phyloP scores from a whole-genome alignment of 2,888 invertebrate species.

The Allophyes oxyacanthae region DNA sequence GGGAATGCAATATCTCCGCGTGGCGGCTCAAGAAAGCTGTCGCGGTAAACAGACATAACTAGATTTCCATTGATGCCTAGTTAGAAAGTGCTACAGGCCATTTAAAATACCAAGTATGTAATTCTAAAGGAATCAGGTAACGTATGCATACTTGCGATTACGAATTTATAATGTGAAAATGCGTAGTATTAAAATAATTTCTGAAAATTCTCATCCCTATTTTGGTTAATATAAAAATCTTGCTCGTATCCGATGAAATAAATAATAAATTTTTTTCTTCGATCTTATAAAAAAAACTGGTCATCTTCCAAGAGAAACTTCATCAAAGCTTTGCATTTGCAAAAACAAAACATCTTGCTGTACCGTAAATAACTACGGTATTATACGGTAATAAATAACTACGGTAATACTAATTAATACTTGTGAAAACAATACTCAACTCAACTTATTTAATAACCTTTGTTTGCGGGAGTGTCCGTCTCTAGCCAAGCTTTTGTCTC shows the following conservation, averaged over 20 bases:
- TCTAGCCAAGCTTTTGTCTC: conserved; percentile 65
- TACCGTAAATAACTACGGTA: too few species aligned
- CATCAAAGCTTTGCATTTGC: too few species aligned
- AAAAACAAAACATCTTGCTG: too few species aligned
- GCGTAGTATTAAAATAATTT: not conserved
- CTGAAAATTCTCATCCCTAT: not conserved
- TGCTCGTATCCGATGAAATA: too few species aligned
- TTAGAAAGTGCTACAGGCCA: conserved; percentile 47
- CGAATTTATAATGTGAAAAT: not conserved
- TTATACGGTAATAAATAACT: not conserved
- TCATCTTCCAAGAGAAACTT: too few species aligned
- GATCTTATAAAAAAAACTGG: too few species aligned
- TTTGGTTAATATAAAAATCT: not conserved
- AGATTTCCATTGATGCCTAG: conserved; percentile 37
- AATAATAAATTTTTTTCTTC: too few species aligned
- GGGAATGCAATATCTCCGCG: conserved; percentile 46
- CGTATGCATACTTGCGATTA: too few species aligned
- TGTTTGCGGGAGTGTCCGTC: conserved; percentile 35
- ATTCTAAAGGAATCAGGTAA: not conserved
- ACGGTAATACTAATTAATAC: conserved; percentile 39
- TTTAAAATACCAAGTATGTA: conserved; percentile 8
- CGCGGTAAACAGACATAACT: conserved; percentile 33
- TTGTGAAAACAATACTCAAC: conserved; percentile 40
- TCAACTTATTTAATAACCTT: conserved; percentile 53
- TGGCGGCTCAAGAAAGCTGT: conserved; percentile 51